Evolutionary conservation across 2,113 vertebrate genomes (phyloP), one percentile per base, ranked within the genome.

Genomic region (Anguilla japonica): DNA sequence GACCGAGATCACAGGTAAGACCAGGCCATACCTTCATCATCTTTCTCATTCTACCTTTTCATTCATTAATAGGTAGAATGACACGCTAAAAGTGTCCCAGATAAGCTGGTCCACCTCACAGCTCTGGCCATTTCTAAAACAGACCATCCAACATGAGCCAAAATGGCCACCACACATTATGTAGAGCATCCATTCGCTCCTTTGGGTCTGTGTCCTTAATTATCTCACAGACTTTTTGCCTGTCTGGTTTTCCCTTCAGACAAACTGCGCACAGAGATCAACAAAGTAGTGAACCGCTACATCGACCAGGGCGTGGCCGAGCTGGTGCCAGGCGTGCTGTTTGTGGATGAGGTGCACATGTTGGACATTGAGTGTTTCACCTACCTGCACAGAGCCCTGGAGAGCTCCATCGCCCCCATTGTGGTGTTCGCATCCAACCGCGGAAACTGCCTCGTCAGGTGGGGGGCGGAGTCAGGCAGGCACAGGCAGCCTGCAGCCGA

Each of bases 271-370:
- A 94, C 95, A 6, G 98, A 99, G 93, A 99, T 99, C 90, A 99
- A 99, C 94, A 99, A 99, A 88, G 98, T 99, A 91, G 98, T 99
- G 91, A 99, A 99, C 93, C 98, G 97, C 89, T 99, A 99, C 92
- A 99, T 99, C 0, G 98, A 99, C 92, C 98, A 99, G 92, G 98
- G 98, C 16, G 95, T 99, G 0, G 98, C 98, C 0, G 98, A 99
- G 93, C 95, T 99, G 22, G 98, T 99, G 0, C 98, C 98, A 0
- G 98, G 98, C 0, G 98, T 99, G 34, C 95, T 99, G 75, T 99
- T 99, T 78, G 95, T 99, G 5, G 98, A 99, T 53, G 98, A 99
- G 91, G 98, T 99, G 63, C 98, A 99, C 93, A 99, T 99, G 98
- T 92, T 99, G 92, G 98, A 99, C 91, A 99, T 99, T 0, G 98